A percentile compares a stretch with the other conserved stretches of the same genome.
Conservation (phyloP, 2,113 vertebrate species). For the Nettapus auritus region DNA sequence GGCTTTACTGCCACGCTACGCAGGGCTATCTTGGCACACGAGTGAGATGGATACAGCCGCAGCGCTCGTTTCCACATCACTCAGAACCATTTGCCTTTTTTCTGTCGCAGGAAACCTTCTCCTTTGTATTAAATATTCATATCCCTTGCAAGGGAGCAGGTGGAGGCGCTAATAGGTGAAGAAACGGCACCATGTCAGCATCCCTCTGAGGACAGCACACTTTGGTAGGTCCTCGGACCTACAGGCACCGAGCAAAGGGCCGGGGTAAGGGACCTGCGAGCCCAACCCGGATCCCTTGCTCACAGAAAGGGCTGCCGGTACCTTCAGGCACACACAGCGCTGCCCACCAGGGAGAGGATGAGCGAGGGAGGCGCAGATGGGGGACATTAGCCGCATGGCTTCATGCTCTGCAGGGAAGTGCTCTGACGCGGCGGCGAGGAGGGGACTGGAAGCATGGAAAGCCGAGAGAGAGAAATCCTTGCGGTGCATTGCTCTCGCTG, state of each 20-base stretch:
- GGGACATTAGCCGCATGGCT: conserved; percentile 31
- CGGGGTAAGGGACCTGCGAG: background rate
- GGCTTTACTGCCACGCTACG: background rate
- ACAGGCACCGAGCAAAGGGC: background rate
- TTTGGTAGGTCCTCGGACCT: background rate
- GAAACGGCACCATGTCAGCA: background rate
- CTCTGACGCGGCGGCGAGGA: background rate
- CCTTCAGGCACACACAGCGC: background rate
- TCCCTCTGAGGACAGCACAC: rapidly evolving
- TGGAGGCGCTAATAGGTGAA: background rate
- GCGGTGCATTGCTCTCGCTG: background rate
- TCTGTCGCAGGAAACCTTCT: too few species aligned
- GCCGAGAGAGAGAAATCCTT: background rate
- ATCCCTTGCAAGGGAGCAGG: too few species aligned
- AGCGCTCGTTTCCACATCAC: too few species aligned
- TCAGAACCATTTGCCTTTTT: background rate
- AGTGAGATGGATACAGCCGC: background rate
- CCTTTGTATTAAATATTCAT: background rate
- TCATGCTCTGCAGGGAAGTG: background rate
- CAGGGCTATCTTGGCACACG: background rate
- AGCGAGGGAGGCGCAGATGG: conserved; percentile 38
- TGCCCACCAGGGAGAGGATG: background rate
- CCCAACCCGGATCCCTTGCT: rapidly evolving
- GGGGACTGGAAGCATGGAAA: background rate
- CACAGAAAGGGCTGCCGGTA: background rate